phyloP scores from a whole-genome alignment of 37 sponge, comb jelly and placozoan genomes.

The Mnemiopsis leidyi region DNA sequence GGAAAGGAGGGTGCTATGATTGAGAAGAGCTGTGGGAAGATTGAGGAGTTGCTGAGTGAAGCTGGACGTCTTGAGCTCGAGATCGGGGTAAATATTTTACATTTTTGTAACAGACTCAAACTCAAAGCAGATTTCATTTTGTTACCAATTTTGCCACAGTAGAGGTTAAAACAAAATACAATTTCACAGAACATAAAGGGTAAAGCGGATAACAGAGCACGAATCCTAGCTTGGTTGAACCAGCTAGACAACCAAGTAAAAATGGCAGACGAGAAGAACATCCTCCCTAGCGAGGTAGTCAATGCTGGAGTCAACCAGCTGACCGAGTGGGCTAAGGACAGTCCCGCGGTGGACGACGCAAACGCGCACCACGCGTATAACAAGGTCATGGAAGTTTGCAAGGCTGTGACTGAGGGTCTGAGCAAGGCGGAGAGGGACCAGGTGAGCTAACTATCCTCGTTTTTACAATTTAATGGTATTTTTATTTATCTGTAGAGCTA shows the following conservation, averaged over 20 bases:
- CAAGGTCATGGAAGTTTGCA: conserved; percentile 19
- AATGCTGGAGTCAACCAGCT: conserved; percentile 53
- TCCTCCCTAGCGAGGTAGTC: conserved; percentile 47
- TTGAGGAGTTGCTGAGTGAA: conserved; percentile 32
- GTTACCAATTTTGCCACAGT: too few species aligned
- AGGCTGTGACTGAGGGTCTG: conserved; percentile 42
- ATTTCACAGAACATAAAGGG: conserved; percentile 34
- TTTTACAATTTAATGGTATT: too few species aligned
- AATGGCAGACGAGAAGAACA: conserved; percentile 41
- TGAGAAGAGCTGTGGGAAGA: neutral
- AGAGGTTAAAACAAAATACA: too few species aligned
- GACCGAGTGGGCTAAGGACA: conserved; percentile 60
- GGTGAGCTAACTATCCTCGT: too few species aligned
- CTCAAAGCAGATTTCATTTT: too few species aligned
- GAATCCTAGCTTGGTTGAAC: conserved; percentile 44
- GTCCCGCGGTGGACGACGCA: conserved; percentile 34
- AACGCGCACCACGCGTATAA: conserved; percentile 58
- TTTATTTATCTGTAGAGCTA: too few species aligned
- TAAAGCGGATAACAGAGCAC: conserved; percentile 49
- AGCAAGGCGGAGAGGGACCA: conserved; percentile 62
- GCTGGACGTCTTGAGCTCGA: conserved; percentile 12
- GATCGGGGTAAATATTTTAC: conserved; percentile 19
- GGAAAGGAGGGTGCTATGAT: conserved; percentile 65
- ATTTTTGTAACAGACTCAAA: too few species aligned
- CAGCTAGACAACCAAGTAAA: conserved; percentile 62